Conservation (phyloP, 2,797 vertebrate genomes). For the Novumbra hubbsi region DNA sequence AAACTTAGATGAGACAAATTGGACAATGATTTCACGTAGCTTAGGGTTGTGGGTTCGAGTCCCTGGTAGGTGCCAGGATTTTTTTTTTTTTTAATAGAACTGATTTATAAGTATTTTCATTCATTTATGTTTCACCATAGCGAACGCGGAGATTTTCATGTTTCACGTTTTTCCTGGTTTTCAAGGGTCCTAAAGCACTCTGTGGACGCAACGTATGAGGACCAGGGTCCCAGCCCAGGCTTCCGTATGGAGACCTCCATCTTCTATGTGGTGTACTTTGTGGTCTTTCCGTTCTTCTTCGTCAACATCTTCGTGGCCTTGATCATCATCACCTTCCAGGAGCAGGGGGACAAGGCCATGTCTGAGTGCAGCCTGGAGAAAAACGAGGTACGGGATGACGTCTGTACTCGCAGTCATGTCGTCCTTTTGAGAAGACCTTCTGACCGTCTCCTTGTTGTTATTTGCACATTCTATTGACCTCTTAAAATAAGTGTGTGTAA, state of each 20-base stretch:
- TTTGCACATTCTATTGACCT: not conserved
- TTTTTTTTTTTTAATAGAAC: no score
- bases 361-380: constrained; percentile 97
- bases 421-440: no score
- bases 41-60: no score
- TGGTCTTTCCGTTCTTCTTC: constrained; percentile 99
- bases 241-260: constrained; percentile 98
- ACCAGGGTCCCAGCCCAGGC: constrained; percentile 93
- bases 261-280: constrained; percentile 99
- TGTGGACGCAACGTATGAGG: constrained; percentile 94
- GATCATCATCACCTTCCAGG: constrained; percentile 99
- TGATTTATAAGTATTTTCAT: no score
- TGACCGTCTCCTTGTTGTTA: no score
- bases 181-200: constrained; percentile 95
- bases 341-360: constrained; percentile 99
- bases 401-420: constrained; percentile 1
- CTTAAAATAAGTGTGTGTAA: no score
- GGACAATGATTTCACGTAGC: no score
- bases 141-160: no score
- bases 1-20: no score
- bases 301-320: constrained; percentile 99
- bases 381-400: constrained; percentile 79
- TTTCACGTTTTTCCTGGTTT: not conserved
- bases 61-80: no score
- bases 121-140: no score